Evolutionary conservation across 2,113 vertebrate species (phyloP), one percentile per base, ranked within the genome.

Genomic region (Pomatorhinus ruficollis): DNA sequence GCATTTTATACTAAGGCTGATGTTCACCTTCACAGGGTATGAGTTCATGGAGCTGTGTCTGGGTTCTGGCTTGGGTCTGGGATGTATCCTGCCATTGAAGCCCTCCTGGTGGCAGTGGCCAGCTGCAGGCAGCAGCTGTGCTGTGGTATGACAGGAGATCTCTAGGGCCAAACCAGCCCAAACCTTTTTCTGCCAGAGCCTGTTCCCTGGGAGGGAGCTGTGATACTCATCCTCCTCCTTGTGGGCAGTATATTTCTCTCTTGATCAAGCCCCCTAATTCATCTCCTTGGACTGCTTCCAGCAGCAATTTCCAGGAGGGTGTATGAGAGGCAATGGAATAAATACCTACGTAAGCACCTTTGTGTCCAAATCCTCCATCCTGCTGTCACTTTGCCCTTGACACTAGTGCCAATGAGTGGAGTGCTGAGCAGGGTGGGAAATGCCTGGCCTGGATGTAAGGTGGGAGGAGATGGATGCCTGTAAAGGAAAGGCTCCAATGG

Each of bases 391-490:
- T 53, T 87, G 64, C 24, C 80, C 56, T 66, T 63, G 60, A 27
- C 24, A 4, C 33, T 56, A 57, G 0, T 5, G 59, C 47, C 70
- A 69, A 2, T 0, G 0, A 44, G 33, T 5, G 33, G 33, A 72
- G 42, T 28, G 24, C 53, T 83, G 83, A 65, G 44, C 90, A 84
- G 64, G 93, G 92, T 90, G 95, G 87, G 87, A 95, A 81, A 59
- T 66, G 45, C 69, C 42, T 63, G 42, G 61, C 57, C n/a, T 71
- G 72, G 68, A 25, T 19, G 20, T 23, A 37, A 45, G 1, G 7
- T 5, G 16, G 44, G 37, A 54, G 21, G 18, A 35, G n/a, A 54
- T 4, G 19, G 57, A 40, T 70, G 24, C 27, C 7, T 59, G 39
- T 0, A 0, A 30, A 59, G 35, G 14, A 40, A 60, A 53, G 39